Percentiles rank a stretch among this genome's conserved stretches.
These are phyloP conservation scores for Pteronotus mesoamericanus DNA, from an alignment of 2,797 vertebrate species.

Conservation along the genomic window DNA sequence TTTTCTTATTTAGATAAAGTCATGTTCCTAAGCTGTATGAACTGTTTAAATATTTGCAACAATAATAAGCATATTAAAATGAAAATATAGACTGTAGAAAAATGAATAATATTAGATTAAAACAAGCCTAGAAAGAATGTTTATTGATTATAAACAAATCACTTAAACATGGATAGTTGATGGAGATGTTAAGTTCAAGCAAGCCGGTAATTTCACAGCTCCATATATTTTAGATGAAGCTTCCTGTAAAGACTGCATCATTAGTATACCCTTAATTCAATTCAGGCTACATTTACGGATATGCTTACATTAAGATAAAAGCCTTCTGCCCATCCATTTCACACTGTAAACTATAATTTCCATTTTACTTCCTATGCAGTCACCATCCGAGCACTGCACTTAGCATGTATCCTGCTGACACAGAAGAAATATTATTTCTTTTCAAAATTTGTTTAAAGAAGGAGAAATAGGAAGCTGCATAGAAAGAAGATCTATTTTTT, in stretches of 20 bases:
- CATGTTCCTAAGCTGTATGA: neutral
- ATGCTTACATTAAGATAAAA: constrained; percentile 69
- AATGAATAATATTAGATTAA: constrained; percentile 24
- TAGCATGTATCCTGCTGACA: constrained; percentile 48
- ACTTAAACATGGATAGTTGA: constrained; percentile 29
- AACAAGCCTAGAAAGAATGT: constrained; percentile 25
- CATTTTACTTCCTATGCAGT: constrained; percentile 40
- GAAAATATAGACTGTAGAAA: neutral
- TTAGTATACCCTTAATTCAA: constrained; percentile 31
- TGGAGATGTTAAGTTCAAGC: neutral
- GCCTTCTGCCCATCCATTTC: constrained; percentile 42
- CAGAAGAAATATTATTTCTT: constrained; percentile 33
- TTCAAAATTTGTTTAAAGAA: constrained; percentile 50
- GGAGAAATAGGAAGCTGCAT: constrained; percentile 14
- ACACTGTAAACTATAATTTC: constrained; percentile 59
- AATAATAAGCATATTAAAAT: constrained; percentile 20
- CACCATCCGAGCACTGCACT: constrained; percentile 1
- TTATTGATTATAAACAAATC: constrained; percentile 48
- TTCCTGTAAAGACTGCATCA: constrained; percentile 51
- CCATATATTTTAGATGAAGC: constrained; percentile 50
- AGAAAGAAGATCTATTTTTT: neutral
- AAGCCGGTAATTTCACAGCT: constrained; percentile 44
- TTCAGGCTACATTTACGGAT: constrained; percentile 24
- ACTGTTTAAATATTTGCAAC: constrained; percentile 28
- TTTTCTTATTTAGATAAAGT: neutral